Conservation (phyloP, 1,140 invertebrate genomes). For the Dinoponera quadriceps region DNA sequence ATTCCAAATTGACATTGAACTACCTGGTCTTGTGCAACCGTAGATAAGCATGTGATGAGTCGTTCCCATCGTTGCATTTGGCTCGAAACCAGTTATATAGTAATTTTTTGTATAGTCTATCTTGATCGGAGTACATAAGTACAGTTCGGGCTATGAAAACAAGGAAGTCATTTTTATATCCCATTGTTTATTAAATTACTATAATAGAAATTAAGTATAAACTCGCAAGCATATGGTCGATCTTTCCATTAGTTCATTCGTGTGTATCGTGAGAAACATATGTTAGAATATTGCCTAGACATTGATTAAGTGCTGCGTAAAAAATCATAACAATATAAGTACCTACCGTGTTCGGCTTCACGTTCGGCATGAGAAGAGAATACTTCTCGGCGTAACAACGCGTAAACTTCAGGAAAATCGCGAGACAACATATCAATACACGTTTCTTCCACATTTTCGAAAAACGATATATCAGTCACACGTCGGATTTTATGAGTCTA, state of each 20-base stretch:
- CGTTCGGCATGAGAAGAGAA: conserved; percentile 90
- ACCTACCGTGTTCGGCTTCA: conserved; percentile 89
- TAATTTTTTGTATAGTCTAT: conserved; percentile 89
- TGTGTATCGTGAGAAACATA: neutral
- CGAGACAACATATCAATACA: conserved; percentile 23
- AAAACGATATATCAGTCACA: neutral
- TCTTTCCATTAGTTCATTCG: neutral
- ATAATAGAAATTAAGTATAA: neutral
- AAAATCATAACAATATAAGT: neutral
- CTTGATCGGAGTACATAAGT: conserved; percentile 93
- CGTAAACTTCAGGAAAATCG: conserved; percentile 67
- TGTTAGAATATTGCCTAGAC: neutral
- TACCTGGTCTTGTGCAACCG: conserved; percentile 95
- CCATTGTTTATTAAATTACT: neutral
- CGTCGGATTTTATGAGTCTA: neutral
- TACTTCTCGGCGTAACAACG: conserved; percentile 84
- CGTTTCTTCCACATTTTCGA: conserved; percentile 49
- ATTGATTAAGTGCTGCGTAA: neutral
- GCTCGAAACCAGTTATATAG: conserved; percentile 96
- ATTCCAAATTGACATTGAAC: conserved; percentile 93
- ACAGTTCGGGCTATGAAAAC: conserved; percentile 91
- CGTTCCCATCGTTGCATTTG: conserved; percentile 95
- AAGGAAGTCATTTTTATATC: neutral
- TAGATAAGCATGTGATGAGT: conserved; percentile 99
- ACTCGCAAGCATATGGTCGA: neutral